Evolutionary conservation across 2,888 invertebrate genomes (phyloP).

Genomic region (Hymenopus coronatus): DNA sequence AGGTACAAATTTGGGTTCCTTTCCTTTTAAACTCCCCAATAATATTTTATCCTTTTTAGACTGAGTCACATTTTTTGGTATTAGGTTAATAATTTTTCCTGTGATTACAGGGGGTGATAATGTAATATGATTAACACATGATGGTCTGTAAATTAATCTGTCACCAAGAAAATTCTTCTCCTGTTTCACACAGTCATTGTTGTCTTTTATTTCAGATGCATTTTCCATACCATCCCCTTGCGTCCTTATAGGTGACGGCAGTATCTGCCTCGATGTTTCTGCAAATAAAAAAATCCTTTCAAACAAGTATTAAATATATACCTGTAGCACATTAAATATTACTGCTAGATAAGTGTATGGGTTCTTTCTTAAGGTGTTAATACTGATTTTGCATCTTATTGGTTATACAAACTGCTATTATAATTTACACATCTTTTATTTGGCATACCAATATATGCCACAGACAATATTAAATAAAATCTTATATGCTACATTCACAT

Average conservation of each 20-base stretch:
- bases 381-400: no score
- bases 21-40: conserved; percentile 44
- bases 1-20: conserved; percentile 80
- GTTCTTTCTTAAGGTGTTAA: no score
- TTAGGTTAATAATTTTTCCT: conserved; percentile 57
- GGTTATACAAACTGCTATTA: no score
- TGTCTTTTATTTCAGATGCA: conserved; percentile 40
- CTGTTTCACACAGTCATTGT: not conserved
- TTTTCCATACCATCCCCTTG: conserved; percentile 80
- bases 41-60: conserved; percentile 53
- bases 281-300: not conserved
- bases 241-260: conserved; percentile 50
- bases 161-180: conserved; percentile 26
- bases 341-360: no score
- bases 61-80: conserved; percentile 60
- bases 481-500: no score
- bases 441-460: no score
- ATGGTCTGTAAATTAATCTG: conserved; percentile 46
- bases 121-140: conserved; percentile 43
- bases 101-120: conserved; percentile 51
- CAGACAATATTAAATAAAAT: no score
- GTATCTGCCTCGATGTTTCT: conserved; percentile 15
- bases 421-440: no score
- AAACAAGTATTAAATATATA: no score
- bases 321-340: no score